Evolutionary conservation across 2,888 invertebrate species (phyloP).

Genomic region (Myopa tessellatipennis): DNA sequence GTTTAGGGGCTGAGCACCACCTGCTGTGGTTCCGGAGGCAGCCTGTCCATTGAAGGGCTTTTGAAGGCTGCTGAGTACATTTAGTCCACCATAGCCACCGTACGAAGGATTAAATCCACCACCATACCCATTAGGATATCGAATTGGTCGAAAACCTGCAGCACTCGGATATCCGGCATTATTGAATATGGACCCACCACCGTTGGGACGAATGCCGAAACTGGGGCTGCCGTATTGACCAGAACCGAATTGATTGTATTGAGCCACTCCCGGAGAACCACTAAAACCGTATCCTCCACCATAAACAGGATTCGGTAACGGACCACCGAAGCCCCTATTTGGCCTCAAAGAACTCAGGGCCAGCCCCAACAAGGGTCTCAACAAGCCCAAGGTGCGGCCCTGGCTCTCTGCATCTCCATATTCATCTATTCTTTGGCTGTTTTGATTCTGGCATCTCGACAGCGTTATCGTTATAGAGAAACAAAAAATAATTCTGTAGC

Average conservation of each 20-base stretch:
- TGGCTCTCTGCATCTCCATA: background rate
- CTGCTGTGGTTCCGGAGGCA: background rate
- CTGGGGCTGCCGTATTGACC: slow-evolving; percentile 29
- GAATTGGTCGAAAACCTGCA: background rate
- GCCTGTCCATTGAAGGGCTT: background rate
- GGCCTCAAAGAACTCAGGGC: slow-evolving; percentile 16
- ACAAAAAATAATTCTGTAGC: background rate
- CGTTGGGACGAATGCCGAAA: slow-evolving; percentile 41
- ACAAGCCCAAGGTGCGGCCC: slow-evolving; percentile 35
- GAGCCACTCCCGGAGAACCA: background rate
- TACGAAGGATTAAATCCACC: slow-evolving; percentile 9
- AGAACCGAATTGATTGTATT: slow-evolving; percentile 5
- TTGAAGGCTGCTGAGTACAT: background rate
- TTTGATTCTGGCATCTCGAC: no score
- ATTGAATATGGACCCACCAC: background rate
- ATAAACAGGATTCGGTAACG: background rate
- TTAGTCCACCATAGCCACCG: slow-evolving; percentile 36
- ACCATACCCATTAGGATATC: slow-evolving; percentile 39
- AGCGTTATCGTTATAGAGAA: no score
- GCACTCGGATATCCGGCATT: background rate
- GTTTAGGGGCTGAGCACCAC: background rate
- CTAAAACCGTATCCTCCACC: slow-evolving; percentile 40
- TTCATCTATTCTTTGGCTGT: background rate
- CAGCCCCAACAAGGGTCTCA: slow-evolving; percentile 39
- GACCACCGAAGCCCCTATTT: slow-evolving; percentile 3